A percentile compares a stretch with the other conserved stretches of the same genome.
phyloP scores from a whole-genome alignment of 2,888 invertebrate species.

The Stenichneumon culpator region DNA sequence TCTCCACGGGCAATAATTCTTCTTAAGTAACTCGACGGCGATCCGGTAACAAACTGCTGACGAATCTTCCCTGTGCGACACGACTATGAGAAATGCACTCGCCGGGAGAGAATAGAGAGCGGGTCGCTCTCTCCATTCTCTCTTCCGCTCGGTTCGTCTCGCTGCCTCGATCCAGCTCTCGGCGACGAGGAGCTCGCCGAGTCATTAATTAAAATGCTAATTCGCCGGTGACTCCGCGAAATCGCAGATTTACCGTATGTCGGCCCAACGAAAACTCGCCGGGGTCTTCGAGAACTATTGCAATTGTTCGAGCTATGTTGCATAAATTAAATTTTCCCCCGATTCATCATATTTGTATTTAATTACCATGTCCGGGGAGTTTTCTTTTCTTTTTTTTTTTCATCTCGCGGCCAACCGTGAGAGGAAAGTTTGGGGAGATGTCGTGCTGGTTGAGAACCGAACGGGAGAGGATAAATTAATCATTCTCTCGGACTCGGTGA shows the following conservation, averaged over 20 bases:
- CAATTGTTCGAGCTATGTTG: constrained; percentile 10
- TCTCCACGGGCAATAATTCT: constrained; percentile 42
- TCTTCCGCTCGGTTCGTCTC: not conserved
- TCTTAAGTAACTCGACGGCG: constrained; percentile 50
- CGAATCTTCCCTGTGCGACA: constrained; percentile 41
- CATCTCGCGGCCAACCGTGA: not conserved
- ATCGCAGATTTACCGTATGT: constrained; percentile 33
- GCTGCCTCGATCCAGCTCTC: not conserved
- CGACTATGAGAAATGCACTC: constrained; percentile 50
- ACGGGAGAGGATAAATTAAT: constrained; percentile 1
- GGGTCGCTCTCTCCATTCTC: not conserved
- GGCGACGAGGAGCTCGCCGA: constrained; percentile 34
- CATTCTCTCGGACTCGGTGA: constrained; percentile 2
- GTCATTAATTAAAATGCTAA: constrained; percentile 79
- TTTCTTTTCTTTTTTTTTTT: not conserved
- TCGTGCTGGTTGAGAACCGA: not conserved
- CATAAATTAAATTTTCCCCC: constrained; percentile 3
- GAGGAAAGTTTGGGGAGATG: not conserved
- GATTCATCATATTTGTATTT: not conserved
- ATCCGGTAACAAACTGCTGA: constrained; percentile 54
- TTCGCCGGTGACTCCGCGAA: constrained; percentile 59
- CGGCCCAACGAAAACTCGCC: constrained; percentile 16
- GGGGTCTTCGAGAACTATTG: not conserved
- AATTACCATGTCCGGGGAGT: not conserved
- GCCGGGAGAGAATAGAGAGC: constrained; percentile 14